phyloP scores from a whole-genome alignment of 2,888 invertebrate species.

The Enchytraeus crypticus region DNA sequence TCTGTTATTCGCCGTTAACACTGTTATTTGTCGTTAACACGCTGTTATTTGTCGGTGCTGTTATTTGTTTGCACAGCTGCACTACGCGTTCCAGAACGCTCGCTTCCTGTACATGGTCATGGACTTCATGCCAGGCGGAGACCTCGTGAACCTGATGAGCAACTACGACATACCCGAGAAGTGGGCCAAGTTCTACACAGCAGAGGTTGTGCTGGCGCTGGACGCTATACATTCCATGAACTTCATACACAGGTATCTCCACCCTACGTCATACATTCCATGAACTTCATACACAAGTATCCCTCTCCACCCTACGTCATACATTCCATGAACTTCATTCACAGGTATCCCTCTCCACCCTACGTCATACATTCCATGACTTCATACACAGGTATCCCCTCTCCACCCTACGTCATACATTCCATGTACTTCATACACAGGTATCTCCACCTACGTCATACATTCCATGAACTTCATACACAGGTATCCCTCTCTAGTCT shows the following conservation, averaged over 20 bases:
- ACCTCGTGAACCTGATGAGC: conserved; percentile 94
- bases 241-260: conserved; percentile 60
- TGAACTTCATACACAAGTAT: no score
- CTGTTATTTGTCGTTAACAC: no score
- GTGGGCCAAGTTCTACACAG: conserved; percentile 96
- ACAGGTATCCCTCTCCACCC: conserved; percentile 2
- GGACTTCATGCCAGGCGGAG: conserved; percentile 99
- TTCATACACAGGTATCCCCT: background rate
- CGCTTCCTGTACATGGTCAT: conserved; percentile 99
- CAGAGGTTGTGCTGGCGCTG: conserved; percentile 91
- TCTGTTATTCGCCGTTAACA: no score
- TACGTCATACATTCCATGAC: conserved; percentile 4
- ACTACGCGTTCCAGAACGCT: conserved; percentile 96
- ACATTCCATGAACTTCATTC: conserved; percentile 2
- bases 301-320: conserved; percentile 3
- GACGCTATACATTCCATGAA: conserved; percentile 98
- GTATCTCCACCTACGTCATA: no score
- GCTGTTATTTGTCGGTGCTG: no score
- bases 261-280: no score
- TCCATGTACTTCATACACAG: background rate
- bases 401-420: conserved; percentile 1
- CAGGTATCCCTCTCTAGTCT: no score
- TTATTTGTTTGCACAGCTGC: conserved; percentile 55
- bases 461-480: no score
- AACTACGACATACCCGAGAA: conserved; percentile 98